Base-by-base conservation (phyloP, 2,113 vertebrate species). In the Pithys albifrons region DNA sequence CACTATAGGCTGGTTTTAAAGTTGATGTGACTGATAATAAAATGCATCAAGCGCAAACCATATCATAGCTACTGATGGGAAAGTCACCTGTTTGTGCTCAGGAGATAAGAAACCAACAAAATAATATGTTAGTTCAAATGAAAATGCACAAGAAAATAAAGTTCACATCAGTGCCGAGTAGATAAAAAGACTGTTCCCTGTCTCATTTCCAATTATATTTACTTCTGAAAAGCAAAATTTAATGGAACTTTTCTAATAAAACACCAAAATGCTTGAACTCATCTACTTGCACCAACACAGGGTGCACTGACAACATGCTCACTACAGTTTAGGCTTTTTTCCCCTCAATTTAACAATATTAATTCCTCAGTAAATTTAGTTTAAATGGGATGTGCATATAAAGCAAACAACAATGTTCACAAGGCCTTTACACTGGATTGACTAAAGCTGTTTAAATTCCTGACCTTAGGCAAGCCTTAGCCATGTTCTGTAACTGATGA, bases 91-190 rank as follows among this genome's bases (percentile, higher is more conserved):
- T 52, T 77, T 39, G 19, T 59, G 77, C 46, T 71, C 46, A 22
- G 31, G 39, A 7, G 8, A 27, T 43, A 51, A 4, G 23, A 83
- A 78, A 51, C 5, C 33, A 28, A 28, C 70, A 54, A 33, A 48
- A 65, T 48, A 9, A 0, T 0, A 0, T 19, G 41, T 17, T 8
- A 24, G 25, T 57, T 67, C 72, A 76, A 80, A 67, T 8, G 25
- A 69, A 85, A 84, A 58, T 1, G 0, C 18, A 33, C n/a, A 84
- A 80, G 11, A 3, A 83, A 69, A 86, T 59, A 25, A 74, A 79
- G 33, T 33, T 74, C 14, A 11, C 24, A 18, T 16, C 20, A 31
- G 23, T 18, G 55, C 61, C 71, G 23, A 61, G 16, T 6, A 61
- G 29, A n/a, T 41, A 31, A 85, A 65, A 88, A 81, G 4, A 5